A percentile compares a stretch with the other conserved stretches of the same genome.
Evolutionary conservation across 2,113 vertebrate species (phyloP).

Genomic region (Chaetura pelagica): DNA sequence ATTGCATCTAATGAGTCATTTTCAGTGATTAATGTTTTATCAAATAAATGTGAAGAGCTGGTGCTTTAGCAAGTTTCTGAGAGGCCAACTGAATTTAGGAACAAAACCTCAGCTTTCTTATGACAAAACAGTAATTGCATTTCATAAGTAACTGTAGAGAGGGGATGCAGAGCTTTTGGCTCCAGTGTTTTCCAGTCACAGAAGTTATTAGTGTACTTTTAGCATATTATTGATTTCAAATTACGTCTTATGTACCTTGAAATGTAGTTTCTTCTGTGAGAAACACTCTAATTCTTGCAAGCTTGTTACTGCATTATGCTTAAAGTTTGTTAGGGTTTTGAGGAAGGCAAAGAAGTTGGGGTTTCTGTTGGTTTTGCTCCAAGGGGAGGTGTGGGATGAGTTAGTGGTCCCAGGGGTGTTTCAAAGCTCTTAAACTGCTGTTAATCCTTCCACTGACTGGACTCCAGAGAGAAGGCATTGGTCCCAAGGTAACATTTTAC

Average conservation of each 20-base stretch:
- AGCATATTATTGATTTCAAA: not conserved
- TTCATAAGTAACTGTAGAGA: not conserved
- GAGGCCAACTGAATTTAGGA: not conserved
- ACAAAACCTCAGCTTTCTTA: not conserved
- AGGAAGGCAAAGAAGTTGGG: not conserved
- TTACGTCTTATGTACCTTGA: not conserved
- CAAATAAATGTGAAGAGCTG: not conserved
- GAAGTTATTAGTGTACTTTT: not conserved
- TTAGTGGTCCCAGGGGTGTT: rapidly evolving
- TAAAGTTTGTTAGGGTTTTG: not conserved
- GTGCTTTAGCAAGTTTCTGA: not conserved
- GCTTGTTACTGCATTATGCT: not conserved
- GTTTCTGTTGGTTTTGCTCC: not conserved
- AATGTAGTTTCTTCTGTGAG: not conserved
- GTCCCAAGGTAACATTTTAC: not conserved
- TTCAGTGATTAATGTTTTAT: not conserved
- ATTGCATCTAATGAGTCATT: not conserved
- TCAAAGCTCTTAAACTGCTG: not conserved
- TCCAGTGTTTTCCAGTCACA: not conserved
- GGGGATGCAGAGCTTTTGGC: not conserved
- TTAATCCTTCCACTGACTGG: not conserved
- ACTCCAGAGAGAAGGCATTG: not conserved
- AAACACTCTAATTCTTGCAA: not conserved
- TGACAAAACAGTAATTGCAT: not conserved
- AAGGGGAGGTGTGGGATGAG: not conserved